Evolutionary conservation across 2,888 invertebrate genomes (phyloP), one percentile per base, ranked within the genome.

Genomic region (Drosophila maculinotata): DNA sequence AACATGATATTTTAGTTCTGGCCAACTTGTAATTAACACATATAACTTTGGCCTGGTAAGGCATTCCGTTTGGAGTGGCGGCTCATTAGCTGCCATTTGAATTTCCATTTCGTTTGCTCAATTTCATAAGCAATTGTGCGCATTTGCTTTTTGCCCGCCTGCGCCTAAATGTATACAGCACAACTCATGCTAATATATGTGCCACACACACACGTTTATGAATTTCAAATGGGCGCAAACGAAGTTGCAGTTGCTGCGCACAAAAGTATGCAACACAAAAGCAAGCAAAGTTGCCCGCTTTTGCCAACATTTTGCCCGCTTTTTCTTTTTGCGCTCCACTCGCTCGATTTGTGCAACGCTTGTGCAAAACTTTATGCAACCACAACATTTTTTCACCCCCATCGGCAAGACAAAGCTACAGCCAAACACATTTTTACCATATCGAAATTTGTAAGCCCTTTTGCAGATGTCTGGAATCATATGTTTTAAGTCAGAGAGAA

Each of bases 71-170:
- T 66, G 3, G 10, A 49, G 38, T 49, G 23, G 31, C 44, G 56
- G 45, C 81, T 80, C 80, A 80, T 80, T 80, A 84, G 87, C 71
- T 66, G 38, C 65, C 51, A 74, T 82, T 85, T 79, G 72, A 58
- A 78, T 60, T 72, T 76, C 70, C 68, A 87, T 85, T 85, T 85
- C 70, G 80, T 83, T 87, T 87, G 80, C 88, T 83, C 84, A 83
- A 85, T 85, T 85, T 85, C 74, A 82, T 78, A 72, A 76, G 83
- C 86, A 80, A 85, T 84, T 85, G 83, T 86, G 85, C 71, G 76
- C 53, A 60, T 60, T 77, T 79, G 63, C 58, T 69, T 63, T 28
- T 64, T 57, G 56, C 42, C 36, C 5, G 45, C 39, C 12, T 49
- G 65, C 62, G 70, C 68, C 65, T 73, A 70, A 84, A 76, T 71